Evolutionary conservation across 2,797 vertebrate species (phyloP).

Genomic region (Cyprinella venusta): DNA sequence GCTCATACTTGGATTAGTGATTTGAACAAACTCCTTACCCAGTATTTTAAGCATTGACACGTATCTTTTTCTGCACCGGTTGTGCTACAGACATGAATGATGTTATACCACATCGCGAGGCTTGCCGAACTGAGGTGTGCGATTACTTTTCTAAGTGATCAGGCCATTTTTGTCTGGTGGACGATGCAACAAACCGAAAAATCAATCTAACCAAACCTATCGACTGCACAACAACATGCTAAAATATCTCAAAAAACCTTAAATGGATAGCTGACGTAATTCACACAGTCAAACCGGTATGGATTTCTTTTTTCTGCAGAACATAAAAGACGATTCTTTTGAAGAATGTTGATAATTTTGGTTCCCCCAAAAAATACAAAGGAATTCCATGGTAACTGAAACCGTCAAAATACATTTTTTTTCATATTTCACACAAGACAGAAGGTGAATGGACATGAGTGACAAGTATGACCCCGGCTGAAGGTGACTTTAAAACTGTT

Average conservation of each 20-base stretch:
- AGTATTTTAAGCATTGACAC: not conserved
- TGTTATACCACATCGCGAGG: not conserved
- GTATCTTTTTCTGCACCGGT: not conserved
- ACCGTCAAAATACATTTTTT: not conserved
- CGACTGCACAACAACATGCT: not conserved
- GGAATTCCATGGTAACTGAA: not conserved
- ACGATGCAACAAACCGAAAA: not conserved
- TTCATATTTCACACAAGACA: not conserved
- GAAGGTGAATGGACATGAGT: no score
- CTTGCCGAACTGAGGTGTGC: not conserved
- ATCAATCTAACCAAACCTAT: not conserved
- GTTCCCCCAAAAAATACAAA: no score
- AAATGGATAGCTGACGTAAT: not conserved
- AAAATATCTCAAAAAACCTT: not conserved
- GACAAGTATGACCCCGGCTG: no score
- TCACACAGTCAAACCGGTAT: not conserved
- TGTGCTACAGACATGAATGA: not conserved
- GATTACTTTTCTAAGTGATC: not conserved
- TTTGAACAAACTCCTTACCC: constrained; percentile 9
- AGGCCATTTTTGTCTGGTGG: not conserved
- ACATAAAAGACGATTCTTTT: not conserved
- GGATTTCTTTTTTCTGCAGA: not conserved
- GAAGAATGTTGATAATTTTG: not conserved
- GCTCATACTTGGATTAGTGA: not conserved
- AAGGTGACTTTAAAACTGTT: no score